These are phyloP conservation scores for Chorisops tibialis DNA, from an alignment of 2,888 invertebrate species.

Conservation along the genomic window DNA sequence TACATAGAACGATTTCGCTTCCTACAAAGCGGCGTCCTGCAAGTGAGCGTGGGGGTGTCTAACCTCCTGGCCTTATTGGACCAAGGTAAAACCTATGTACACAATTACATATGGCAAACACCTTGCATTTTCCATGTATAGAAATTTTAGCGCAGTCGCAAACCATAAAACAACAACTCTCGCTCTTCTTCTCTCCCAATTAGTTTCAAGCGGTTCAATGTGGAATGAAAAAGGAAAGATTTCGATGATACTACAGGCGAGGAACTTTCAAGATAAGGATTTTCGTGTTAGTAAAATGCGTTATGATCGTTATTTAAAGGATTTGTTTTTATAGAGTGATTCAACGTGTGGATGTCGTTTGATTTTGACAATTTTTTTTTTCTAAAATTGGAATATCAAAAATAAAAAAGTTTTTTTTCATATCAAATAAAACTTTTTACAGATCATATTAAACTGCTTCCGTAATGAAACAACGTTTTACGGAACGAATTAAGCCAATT, in stretches of 20 bases:
- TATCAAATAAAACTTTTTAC: too few relatives aligned
- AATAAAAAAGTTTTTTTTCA: too few relatives aligned
- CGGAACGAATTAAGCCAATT: too few relatives aligned
- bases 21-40: not conserved
- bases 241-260: not conserved
- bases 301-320: too few relatives aligned
- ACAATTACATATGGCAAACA: not conserved
- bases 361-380: not conserved
- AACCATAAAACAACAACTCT: not conserved
- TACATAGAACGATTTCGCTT: not conserved
- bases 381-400: not conserved
- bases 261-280: not conserved
- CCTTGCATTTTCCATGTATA: not conserved
- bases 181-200: not conserved
- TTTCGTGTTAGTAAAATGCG: too few relatives aligned
- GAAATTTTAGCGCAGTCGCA: slow-evolving; percentile 4
- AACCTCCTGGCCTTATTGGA: slow-evolving; percentile 9
- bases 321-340: too few relatives aligned
- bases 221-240: slow-evolving; percentile 5
- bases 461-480: too few relatives aligned
- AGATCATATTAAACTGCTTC: too few relatives aligned
- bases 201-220: not conserved
- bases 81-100: not conserved
- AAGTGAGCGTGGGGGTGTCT: not conserved
- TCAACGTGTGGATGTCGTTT: not conserved